phyloP scores from a whole-genome alignment of 1,140 invertebrate species.

The Drosophila watanabei region DNA sequence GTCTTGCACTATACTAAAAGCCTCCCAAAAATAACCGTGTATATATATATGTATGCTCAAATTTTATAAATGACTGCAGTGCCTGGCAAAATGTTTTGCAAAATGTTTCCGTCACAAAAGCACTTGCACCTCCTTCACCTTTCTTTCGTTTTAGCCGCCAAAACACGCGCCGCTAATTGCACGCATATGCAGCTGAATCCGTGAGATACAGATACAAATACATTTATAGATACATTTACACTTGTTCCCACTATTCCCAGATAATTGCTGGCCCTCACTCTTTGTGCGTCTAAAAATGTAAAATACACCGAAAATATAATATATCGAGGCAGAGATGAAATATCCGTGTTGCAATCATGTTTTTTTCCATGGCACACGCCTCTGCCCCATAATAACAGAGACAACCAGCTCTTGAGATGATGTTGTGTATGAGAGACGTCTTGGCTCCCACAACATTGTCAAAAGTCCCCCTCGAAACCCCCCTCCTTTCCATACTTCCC shows the following conservation, averaged over 20 bases:
- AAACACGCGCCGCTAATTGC: slow-evolving; percentile 73
- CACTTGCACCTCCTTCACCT: slow-evolving; percentile 46
- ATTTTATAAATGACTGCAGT: slow-evolving; percentile 37
- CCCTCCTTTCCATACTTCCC: background rate
- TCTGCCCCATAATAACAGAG: slow-evolving; percentile 18
- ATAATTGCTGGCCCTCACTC: slow-evolving; percentile 33
- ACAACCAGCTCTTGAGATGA: slow-evolving; percentile 44
- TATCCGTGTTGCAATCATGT: slow-evolving; percentile 69
- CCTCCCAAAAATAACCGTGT: slow-evolving; percentile 42
- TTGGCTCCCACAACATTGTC: slow-evolving; percentile 55
- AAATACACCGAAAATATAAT: background rate
- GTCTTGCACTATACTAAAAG: slow-evolving; percentile 15
- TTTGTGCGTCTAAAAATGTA: slow-evolving; percentile 41
- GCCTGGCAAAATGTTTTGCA: slow-evolving; percentile 19
- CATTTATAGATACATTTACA: slow-evolving; percentile 23
- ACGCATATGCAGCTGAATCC: slow-evolving; percentile 20
- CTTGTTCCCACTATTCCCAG: slow-evolving; percentile 35
- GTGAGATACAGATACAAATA: slow-evolving; percentile 24
- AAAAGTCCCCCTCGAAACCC: background rate
- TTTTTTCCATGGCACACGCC: slow-evolving; percentile 47
- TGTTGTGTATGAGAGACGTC: too few relatives aligned
- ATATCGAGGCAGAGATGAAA: slow-evolving; percentile 32
- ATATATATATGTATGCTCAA: slow-evolving; percentile 22
- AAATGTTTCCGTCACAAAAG: slow-evolving; percentile 42
- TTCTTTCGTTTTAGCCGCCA: background rate